Conservation (phyloP, 2,113 vertebrate species). For the Probosciger aterrimus region DNA sequence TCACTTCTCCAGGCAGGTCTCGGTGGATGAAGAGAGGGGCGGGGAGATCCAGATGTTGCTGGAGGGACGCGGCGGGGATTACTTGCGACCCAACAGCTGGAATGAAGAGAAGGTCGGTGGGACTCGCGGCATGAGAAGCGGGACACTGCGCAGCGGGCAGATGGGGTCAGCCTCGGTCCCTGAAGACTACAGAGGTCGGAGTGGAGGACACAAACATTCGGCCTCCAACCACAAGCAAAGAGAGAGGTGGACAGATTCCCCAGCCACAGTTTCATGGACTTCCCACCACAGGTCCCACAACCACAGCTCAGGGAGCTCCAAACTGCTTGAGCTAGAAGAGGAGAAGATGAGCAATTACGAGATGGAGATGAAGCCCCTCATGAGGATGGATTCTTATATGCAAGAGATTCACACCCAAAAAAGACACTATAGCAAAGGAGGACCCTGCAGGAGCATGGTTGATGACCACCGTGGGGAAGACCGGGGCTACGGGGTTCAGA, state of each 20-base stretch:
- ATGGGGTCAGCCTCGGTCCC: constrained; percentile 71
- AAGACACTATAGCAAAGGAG: constrained; percentile 73
- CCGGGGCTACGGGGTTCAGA: constrained; percentile 82
- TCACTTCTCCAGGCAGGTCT: constrained; percentile 90
- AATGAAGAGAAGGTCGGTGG: constrained; percentile 76
- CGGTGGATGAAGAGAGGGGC: constrained; percentile 86
- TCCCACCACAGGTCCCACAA: constrained; percentile 84
- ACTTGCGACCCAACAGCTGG: constrained; percentile 82
- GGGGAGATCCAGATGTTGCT: constrained; percentile 94
- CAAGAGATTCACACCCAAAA: constrained; percentile 77
- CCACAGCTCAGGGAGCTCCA: constrained; percentile 85
- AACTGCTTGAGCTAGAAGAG: constrained; percentile 86
- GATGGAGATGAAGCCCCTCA: constrained; percentile 92
- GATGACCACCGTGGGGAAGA: constrained; percentile 75
- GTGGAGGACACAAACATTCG: constrained; percentile 82
- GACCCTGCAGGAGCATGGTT: constrained; percentile 59
- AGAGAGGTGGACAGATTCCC: constrained; percentile 87
- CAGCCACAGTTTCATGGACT: constrained; percentile 83
- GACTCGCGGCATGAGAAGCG: constrained; percentile 59
- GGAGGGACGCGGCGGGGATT: constrained; percentile 85
- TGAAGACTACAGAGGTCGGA: constrained; percentile 85
- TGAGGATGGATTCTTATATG: constrained; percentile 77
- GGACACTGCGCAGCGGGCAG: constrained; percentile 75
- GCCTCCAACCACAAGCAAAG: constrained; percentile 86
- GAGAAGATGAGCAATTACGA: constrained; percentile 89